A percentile compares a stretch with the other conserved stretches of the same genome.
Evolutionary conservation across 2,113 vertebrate species (phyloP).

Genomic region (Antidorcas marsupialis): DNA sequence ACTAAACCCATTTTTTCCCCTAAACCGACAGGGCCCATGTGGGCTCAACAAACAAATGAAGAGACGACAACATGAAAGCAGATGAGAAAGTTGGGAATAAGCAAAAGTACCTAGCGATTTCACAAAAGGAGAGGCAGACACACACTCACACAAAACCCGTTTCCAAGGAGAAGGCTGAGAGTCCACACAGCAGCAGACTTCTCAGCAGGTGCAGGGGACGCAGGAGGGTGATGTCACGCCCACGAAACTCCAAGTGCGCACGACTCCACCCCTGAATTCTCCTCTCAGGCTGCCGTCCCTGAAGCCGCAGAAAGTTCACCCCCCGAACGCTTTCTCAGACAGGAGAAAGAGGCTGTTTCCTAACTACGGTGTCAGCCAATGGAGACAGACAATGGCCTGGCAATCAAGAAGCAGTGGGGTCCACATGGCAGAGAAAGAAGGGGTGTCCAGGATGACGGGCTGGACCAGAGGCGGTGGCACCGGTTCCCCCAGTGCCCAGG

Average conservation of each 20-base stretch:
- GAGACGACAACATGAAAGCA: not conserved
- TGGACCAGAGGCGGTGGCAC: not conserved
- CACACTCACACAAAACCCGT: not conserved
- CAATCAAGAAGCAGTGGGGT: not conserved
- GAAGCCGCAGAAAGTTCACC: not conserved
- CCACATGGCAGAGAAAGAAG: not conserved
- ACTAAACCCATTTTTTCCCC: not conserved
- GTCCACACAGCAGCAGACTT: not conserved
- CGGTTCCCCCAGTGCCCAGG: not conserved
- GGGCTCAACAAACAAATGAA: not conserved
- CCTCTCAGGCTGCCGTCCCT: not conserved
- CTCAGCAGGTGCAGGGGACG: not conserved
- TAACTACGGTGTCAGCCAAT: accelerated
- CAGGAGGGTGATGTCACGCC: not conserved
- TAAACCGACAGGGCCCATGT: not conserved
- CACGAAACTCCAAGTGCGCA: not conserved
- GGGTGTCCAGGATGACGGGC: not conserved
- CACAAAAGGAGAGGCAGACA: not conserved
- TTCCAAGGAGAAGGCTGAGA: not conserved
- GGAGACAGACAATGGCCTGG: not conserved
- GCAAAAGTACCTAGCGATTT: not conserved
- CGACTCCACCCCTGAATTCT: not conserved
- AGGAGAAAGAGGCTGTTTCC: not conserved
- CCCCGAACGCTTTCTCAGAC: not conserved
- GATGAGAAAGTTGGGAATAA: not conserved